Evolutionary conservation across 2,888 invertebrate species (phyloP).

Genomic region (Pyrrhia umbra): DNA sequence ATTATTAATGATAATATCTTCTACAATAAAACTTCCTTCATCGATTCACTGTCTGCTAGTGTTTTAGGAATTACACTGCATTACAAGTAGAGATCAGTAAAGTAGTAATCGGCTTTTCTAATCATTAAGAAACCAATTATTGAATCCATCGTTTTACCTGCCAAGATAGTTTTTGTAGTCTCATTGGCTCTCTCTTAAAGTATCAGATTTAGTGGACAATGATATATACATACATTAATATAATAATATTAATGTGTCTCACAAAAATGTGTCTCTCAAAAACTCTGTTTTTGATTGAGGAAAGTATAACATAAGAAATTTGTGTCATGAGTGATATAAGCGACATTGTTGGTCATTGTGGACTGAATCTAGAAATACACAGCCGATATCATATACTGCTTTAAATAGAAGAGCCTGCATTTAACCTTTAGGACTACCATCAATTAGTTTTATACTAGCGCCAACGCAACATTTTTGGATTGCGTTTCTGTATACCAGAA

Average conservation of each 20-base stretch:
- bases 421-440: slow-evolving; percentile 1
- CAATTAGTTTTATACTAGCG: not conserved
- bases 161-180: not conserved
- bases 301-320: no score
- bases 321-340: no score
- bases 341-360: not conserved
- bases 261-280: no score
- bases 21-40: not conserved
- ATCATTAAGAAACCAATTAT: not conserved
- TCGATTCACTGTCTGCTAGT: not conserved
- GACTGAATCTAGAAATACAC: not conserved
- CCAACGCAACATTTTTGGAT: slow-evolving; percentile 7
- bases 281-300: no score
- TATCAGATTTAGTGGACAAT: not conserved
- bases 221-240: no score
- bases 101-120: not conserved
- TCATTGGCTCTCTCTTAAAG: not conserved
- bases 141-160: not conserved
- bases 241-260: no score
- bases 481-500: not conserved
- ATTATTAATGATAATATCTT: not conserved
- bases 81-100: not conserved
- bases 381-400: slow-evolving; percentile 1
- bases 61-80: not conserved
- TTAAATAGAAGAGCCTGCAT: slow-evolving; percentile 18